A percentile compares a stretch with the other conserved stretches of the same genome.
These are phyloP conservation scores for Synanthedon vespiformis DNA, from an alignment of 2,888 invertebrate species.

Conservation along the genomic window DNA sequence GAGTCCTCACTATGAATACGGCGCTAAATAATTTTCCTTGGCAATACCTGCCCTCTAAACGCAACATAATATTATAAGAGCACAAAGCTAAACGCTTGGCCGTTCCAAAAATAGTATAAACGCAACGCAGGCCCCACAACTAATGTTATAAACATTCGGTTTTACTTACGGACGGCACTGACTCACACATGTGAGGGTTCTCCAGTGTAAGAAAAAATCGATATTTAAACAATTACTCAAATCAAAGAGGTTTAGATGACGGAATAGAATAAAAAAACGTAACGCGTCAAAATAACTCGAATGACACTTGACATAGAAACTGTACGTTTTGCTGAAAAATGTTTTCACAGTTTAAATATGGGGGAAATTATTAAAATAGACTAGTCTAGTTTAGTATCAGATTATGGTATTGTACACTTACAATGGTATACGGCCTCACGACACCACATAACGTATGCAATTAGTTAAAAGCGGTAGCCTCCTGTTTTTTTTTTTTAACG, in stretches of 20 bases:
- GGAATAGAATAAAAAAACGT: constrained; percentile 6
- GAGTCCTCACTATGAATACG: not conserved
- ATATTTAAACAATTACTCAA: constrained; percentile 47
- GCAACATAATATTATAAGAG: constrained; percentile 25
- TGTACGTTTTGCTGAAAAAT: constrained; percentile 56
- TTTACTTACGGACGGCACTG: constrained; percentile 20
- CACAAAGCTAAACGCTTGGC: constrained; percentile 52
- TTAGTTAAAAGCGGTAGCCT: constrained; percentile 24
- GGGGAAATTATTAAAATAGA: constrained; percentile 47
- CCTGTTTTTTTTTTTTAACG: constrained; percentile 40
- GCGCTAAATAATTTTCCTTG: constrained; percentile 10
- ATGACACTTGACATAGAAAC: constrained; percentile 18
- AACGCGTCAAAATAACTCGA: constrained; percentile 8
- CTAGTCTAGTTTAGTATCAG: constrained; percentile 1
- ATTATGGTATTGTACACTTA: constrained; percentile 24
- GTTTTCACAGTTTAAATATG: constrained; percentile 39
- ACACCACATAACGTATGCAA: constrained; percentile 49
- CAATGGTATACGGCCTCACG: constrained; percentile 28
- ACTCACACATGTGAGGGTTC: constrained; percentile 32
- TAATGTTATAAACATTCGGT: constrained; percentile 62
- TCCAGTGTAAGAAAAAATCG: constrained; percentile 42
- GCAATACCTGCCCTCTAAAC: constrained; percentile 17
- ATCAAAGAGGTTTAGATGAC: constrained; percentile 16
- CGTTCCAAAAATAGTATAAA: constrained; percentile 62
- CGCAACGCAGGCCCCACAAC: constrained; percentile 46